These are phyloP conservation scores for Crotalus helleri DNA, from an alignment of 2,113 vertebrate genomes.

Conservation along the genomic window DNA sequence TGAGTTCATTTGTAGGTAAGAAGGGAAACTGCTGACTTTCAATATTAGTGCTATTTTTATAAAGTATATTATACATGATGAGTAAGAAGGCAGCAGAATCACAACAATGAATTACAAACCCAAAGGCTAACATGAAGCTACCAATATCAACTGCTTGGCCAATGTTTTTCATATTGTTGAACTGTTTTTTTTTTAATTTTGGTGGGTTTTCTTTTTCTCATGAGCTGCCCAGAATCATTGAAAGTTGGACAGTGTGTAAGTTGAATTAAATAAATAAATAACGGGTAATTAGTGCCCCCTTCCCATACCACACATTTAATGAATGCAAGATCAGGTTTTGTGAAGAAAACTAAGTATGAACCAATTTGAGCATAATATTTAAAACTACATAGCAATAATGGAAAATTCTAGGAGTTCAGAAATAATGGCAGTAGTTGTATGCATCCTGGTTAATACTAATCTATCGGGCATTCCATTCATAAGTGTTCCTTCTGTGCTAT, in stretches of 20 bases:
- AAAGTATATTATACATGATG: not conserved
- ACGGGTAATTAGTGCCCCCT: too few species aligned
- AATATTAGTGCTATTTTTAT: not conserved
- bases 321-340: not conserved
- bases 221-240: not conserved
- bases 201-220: not conserved
- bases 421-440: not conserved
- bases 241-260: not conserved
- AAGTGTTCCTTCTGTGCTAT: not conserved
- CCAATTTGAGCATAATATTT: not conserved
- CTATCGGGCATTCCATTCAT: not conserved
- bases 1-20: not conserved
- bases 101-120: not conserved
- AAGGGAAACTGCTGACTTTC: not conserved
- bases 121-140: not conserved
- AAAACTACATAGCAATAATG: not conserved
- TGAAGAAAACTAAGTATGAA: not conserved
- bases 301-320: not conserved
- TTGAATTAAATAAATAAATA: not conserved
- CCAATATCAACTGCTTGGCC: not conserved
- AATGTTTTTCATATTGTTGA: not conserved
- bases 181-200: not conserved
- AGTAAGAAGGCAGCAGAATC: not conserved
- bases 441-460: not conserved
- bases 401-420: not conserved